Percentiles rank a stretch among this genome's conserved stretches.
Evolutionary conservation across 2,113 vertebrate species (phyloP).

Genomic region (Columbina picui): DNA sequence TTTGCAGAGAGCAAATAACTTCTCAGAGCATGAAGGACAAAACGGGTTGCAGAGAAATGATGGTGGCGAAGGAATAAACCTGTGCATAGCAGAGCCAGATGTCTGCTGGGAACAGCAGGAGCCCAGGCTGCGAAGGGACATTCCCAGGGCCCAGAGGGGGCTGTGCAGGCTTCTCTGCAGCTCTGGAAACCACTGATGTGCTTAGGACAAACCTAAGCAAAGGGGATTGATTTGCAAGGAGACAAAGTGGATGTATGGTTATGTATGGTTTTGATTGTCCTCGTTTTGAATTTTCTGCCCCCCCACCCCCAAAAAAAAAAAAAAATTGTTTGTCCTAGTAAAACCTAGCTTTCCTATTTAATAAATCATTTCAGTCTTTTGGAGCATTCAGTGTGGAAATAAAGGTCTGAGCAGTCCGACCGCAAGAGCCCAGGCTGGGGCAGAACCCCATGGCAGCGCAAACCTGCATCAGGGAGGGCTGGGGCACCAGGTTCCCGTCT

Average conservation of each 20-base stretch:
- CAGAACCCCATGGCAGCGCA: not conserved
- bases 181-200: not conserved
- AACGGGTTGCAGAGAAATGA: not conserved
- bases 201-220: not conserved
- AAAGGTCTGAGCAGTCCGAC: not conserved
- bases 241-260: not conserved
- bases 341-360: not conserved
- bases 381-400: not conserved
- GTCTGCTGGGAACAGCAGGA: not conserved
- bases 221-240: not conserved
- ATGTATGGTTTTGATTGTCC: not conserved
- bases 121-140: not conserved
- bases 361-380: not conserved
- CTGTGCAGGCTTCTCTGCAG: not conserved
- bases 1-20: not conserved
- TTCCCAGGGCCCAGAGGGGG: not conserved
- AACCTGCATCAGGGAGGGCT: not conserved
- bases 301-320: too few species aligned
- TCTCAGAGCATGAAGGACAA: not conserved
- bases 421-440: not conserved
- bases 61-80: not conserved
- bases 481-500: not conserved
- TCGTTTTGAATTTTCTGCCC: not conserved
- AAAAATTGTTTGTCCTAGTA: not conserved
- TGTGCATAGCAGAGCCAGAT: not conserved